Evolutionary conservation across 2,888 invertebrate species (phyloP).

Genomic region (Cerastoderma edule): DNA sequence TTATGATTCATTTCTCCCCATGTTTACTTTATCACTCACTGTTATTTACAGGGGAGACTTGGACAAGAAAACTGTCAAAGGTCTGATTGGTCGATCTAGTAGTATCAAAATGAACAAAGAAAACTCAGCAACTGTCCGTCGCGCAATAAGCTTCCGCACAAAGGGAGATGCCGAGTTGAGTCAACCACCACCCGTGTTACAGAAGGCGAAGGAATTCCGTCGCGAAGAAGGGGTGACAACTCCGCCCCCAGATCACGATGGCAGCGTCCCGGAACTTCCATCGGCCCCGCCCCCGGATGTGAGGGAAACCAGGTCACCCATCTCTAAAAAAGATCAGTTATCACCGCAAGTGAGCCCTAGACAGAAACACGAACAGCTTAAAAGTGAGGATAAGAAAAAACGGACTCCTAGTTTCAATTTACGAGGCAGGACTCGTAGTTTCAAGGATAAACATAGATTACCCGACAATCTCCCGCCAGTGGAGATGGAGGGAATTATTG

Average conservation of each 20-base stretch:
- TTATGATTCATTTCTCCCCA: background rate
- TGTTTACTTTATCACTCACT: background rate
- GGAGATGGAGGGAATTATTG: constrained; percentile 95
- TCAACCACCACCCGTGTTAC: constrained; percentile 69
- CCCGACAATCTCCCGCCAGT: constrained; percentile 90
- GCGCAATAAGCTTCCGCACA: constrained; percentile 75
- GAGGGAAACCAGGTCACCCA: constrained; percentile 53
- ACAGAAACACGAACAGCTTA: constrained; percentile 70
- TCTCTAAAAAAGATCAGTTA: constrained; percentile 70
- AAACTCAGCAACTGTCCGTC: constrained; percentile 63
- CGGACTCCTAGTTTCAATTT: constrained; percentile 98
- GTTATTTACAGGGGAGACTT: constrained; percentile 53
- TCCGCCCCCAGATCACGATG: constrained; percentile 50
- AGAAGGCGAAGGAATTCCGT: constrained; percentile 75
- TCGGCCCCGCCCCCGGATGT: constrained; percentile 65
- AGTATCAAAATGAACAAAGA: constrained; percentile 74
- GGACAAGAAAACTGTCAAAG: constrained; percentile 73
- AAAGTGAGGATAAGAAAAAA: constrained; percentile 89
- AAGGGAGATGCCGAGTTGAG: constrained; percentile 60
- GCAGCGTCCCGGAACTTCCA: constrained; percentile 66
- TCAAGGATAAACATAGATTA: constrained; percentile 85
- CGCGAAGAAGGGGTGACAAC: constrained; percentile 67
- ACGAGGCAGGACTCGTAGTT: constrained; percentile 93
- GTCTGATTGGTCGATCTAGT: constrained; percentile 74
- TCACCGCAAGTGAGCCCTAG: constrained; percentile 71